Evolutionary conservation across 2,113 vertebrate species (phyloP).

Genomic region (Pogona vitticeps): DNA sequence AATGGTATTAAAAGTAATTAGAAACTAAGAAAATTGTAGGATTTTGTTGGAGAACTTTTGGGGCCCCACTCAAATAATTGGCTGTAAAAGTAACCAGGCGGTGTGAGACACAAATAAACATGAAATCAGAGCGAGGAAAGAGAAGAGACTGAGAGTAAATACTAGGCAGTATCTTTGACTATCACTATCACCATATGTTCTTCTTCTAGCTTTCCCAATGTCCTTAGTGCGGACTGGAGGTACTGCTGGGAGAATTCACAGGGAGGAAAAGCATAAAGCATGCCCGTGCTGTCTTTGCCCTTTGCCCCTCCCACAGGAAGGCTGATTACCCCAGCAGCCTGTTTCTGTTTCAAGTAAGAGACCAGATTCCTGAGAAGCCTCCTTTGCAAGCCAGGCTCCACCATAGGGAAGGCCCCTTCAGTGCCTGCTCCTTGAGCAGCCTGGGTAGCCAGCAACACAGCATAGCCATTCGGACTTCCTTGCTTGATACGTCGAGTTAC

Average conservation of each 20-base stretch:
- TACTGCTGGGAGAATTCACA: constrained; percentile 96
- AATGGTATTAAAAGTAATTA: constrained; percentile 75
- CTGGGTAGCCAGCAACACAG: constrained; percentile 92
- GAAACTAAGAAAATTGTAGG: constrained; percentile 72
- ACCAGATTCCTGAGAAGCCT: constrained; percentile 96
- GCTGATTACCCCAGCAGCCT: constrained; percentile 96
- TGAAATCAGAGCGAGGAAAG: constrained; percentile 45
- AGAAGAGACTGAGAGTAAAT: constrained; percentile 50
- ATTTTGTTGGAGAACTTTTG: constrained; percentile 60
- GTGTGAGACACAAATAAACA: constrained; percentile 73
- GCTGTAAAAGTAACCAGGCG: constrained; percentile 72
- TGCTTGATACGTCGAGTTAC: constrained; percentile 92
- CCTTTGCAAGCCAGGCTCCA: constrained; percentile 92
- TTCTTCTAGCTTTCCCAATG: constrained; percentile 92
- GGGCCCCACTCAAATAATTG: constrained; percentile 65
- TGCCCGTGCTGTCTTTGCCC: constrained; percentile 88
- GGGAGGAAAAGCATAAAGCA: constrained; percentile 97
- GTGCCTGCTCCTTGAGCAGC: constrained; percentile 75
- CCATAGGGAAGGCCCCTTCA: constrained; percentile 74
- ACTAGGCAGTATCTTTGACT: constrained; percentile 91
- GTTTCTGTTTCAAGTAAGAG: constrained; percentile 98
- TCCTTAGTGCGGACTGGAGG: constrained; percentile 91
- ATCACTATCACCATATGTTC: constrained; percentile 97
- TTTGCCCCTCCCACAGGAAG: constrained; percentile 89
- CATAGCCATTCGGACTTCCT: constrained; percentile 90